Percentiles rank a stretch among this genome's conserved stretches.
phyloP scores from a whole-genome alignment of 2,797 vertebrate genomes.

The Crocidura indochinensis region DNA sequence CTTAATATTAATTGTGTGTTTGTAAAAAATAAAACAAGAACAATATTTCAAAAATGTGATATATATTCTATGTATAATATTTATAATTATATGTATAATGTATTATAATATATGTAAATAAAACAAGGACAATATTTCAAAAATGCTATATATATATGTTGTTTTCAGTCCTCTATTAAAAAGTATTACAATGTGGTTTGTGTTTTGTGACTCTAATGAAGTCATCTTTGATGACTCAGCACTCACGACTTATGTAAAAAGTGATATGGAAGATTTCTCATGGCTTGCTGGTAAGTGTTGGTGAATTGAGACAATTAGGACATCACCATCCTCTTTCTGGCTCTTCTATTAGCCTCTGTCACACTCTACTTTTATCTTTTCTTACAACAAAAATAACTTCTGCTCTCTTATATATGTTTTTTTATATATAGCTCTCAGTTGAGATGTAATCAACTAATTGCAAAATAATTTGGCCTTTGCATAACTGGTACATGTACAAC shows the following conservation, averaged over 20 bases:
- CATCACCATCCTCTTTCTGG: conserved; percentile 35
- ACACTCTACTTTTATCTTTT: conserved; percentile 24
- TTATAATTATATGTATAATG: background rate
- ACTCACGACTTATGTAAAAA: conserved; percentile 70
- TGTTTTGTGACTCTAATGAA: conserved; percentile 76
- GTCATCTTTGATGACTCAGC: conserved; percentile 69
- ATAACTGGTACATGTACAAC: background rate
- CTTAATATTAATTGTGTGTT: conserved; percentile 14
- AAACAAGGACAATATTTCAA: conserved; percentile 22
- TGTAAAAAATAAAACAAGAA: conserved; percentile 71
- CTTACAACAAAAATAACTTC: conserved; percentile 42
- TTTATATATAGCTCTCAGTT: background rate
- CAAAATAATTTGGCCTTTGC: conserved; percentile 49
- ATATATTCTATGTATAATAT: no score
- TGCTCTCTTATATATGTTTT: background rate
- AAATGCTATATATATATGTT: conserved; percentile 42
- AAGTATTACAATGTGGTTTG: conserved; percentile 69
- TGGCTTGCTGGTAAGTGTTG: background rate
- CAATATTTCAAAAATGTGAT: conserved; percentile 43
- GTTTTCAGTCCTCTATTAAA: conserved; percentile 65
- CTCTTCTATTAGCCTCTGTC: background rate
- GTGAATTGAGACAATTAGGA: background rate
- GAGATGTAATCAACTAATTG: background rate
- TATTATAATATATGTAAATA: conserved; percentile 35
- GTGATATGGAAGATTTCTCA: conserved; percentile 52